Evolutionary conservation across 2,888 invertebrate genomes (phyloP).

Genomic region (Habroteleia sp.): DNA sequence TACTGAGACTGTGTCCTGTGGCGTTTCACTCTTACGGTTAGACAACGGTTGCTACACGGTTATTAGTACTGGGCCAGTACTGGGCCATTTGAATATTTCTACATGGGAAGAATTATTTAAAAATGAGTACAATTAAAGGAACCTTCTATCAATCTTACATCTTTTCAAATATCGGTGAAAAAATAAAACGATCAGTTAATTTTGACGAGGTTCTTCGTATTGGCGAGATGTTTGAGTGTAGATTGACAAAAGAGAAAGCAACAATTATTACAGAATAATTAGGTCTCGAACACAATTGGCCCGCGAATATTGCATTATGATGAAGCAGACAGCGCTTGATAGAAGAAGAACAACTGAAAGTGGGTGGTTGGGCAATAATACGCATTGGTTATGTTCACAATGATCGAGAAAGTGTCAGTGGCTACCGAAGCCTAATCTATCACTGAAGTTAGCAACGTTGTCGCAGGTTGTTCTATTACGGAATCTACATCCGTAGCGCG

Average conservation of each 20-base stretch:
- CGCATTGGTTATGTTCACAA: constrained; percentile 20
- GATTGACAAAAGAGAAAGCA: background rate
- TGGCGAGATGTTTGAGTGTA: background rate
- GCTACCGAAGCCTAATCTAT: constrained; percentile 24
- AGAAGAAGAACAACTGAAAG: constrained; percentile 12
- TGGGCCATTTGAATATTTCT: too few species aligned
- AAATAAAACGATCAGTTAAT: too few species aligned
- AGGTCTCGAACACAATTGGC: background rate
- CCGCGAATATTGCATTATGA: constrained; percentile 1
- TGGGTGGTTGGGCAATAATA: constrained; percentile 29
- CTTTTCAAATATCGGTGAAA: too few species aligned
- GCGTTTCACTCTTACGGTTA: too few species aligned
- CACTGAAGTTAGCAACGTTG: constrained; percentile 19
- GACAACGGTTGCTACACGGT: too few species aligned
- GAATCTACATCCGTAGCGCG: constrained; percentile 13
- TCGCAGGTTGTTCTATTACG: constrained; percentile 20
- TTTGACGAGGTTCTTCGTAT: too few species aligned
- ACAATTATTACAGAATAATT: constrained; percentile 10
- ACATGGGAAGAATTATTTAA: too few species aligned
- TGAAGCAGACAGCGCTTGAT: background rate
- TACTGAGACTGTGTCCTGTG: too few species aligned
- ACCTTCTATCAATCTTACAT: too few species aligned
- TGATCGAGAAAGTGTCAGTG: constrained; percentile 22
- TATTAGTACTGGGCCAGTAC: too few species aligned
- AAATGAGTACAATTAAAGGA: too few species aligned